Conservation (phyloP, 1,140 invertebrate species). For the Neodiprion pinetum region DNA sequence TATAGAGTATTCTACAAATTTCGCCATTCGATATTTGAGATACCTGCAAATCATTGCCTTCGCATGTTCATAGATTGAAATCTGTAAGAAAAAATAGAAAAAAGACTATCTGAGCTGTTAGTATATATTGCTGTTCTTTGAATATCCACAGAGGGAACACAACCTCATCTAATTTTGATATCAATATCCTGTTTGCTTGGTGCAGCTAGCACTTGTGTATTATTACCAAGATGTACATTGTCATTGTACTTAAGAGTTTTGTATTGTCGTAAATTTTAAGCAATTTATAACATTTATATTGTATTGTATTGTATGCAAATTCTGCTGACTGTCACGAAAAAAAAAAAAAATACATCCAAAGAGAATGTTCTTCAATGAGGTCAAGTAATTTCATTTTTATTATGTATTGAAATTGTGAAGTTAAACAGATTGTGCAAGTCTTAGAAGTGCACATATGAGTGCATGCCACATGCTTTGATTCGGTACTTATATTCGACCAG, state of each 20-base stretch:
- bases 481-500: background rate
- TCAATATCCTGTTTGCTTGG: background rate
- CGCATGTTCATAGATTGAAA: background rate
- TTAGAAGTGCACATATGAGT: background rate
- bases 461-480: background rate
- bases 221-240: background rate
- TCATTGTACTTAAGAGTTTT: constrained; percentile 2
- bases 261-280: constrained; percentile 1
- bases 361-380: background rate
- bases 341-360: background rate
- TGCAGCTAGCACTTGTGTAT: background rate
- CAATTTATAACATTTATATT: background rate
- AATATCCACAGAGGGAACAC: background rate
- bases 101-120: background rate
- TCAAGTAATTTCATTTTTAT: background rate
- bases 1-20: background rate
- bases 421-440: background rate
- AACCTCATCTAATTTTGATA: constrained; percentile 2
- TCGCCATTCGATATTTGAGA: background rate
- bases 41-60: background rate
- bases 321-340: too few species aligned
- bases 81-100: background rate
- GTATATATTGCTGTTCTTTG: background rate
- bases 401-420: background rate
- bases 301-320: background rate